phyloP scores from a whole-genome alignment of 2,797 vertebrate species.

The Sardinella longiceps region DNA sequence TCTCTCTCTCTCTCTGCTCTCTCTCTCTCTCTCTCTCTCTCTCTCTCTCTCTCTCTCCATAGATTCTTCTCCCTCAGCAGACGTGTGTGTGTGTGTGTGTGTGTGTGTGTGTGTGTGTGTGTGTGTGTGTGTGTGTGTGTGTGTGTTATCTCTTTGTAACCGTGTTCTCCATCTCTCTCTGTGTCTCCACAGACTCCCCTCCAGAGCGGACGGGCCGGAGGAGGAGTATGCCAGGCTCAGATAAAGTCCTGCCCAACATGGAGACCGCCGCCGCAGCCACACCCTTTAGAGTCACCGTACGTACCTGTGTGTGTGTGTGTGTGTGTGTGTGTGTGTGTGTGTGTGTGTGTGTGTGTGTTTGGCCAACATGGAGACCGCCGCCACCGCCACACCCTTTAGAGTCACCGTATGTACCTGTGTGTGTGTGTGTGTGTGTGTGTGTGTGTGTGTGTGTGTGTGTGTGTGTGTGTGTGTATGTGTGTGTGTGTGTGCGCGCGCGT shows the following conservation, averaged over 20 bases:
- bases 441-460: no score
- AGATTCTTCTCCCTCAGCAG: no score
- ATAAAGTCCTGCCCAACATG: slow-evolving; percentile 86
- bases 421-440: slow-evolving; percentile 27
- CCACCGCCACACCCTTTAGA: no score
- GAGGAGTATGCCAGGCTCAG: slow-evolving; percentile 91
- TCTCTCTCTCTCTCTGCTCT: no score
- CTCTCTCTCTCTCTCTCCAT: no score
- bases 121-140: background rate
- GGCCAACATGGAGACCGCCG: no score
- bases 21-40: no score
- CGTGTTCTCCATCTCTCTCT: background rate
- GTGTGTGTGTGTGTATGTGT: slow-evolving; percentile 23
- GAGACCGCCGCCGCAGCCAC: slow-evolving; percentile 82
- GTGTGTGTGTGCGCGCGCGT: background rate
- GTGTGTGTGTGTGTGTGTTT: background rate
- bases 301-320: slow-evolving; percentile 55
- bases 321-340: slow-evolving; percentile 23
- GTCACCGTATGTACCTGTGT: background rate
- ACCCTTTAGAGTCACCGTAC: slow-evolving; percentile 95
- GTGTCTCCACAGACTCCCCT: slow-evolving; percentile 52
- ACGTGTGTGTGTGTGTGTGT: no score
- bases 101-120: no score
- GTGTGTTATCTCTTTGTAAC: background rate
- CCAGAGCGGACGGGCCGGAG: slow-evolving; percentile 62